These are phyloP conservation scores for Danio rerio DNA, from an alignment of 2,113 vertebrate genomes.

Conservation along the genomic window DNA sequence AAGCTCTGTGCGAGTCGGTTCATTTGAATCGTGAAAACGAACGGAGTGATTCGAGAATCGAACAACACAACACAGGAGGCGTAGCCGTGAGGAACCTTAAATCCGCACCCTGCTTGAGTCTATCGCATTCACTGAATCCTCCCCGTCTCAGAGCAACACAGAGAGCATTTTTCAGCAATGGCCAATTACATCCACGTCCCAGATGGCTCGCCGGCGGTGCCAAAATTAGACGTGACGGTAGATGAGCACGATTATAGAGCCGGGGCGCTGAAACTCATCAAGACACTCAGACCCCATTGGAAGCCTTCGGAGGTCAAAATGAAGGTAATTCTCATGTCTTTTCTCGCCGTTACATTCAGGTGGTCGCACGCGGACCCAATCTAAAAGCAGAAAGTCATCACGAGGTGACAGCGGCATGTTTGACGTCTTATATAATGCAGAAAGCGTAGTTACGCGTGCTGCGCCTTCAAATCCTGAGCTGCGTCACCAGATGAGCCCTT, in stretches of 20 bases:
- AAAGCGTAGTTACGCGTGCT: constrained; percentile 25
- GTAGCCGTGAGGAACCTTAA: constrained; percentile 12
- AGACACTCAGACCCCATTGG: constrained; percentile 78
- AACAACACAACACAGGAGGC: background rate
- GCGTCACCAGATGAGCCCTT: constrained; percentile 59
- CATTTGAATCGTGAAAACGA: background rate
- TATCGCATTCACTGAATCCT: constrained; percentile 47
- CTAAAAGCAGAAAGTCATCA: background rate
- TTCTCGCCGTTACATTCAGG: background rate
- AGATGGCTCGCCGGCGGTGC: constrained; percentile 75
- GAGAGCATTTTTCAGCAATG: constrained; percentile 61
- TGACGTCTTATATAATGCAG: background rate
- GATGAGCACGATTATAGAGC: constrained; percentile 76
- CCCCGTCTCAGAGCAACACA: background rate
- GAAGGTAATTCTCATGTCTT: constrained; percentile 69
- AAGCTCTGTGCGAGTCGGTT: background rate
- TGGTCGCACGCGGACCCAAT: background rate
- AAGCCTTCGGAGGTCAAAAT: constrained; percentile 78
- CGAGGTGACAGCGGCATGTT: background rate
- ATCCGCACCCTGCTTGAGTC: constrained; percentile 29
- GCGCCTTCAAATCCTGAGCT: constrained; percentile 54
- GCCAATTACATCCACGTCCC: constrained; percentile 83
- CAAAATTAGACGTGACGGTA: constrained; percentile 78
- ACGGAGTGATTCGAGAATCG: background rate
- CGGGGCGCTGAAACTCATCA: constrained; percentile 74